Percentiles rank a stretch among this genome's conserved stretches.
phyloP scores from a whole-genome alignment of 2,888 invertebrate genomes.

The Charanyca ferruginea region DNA sequence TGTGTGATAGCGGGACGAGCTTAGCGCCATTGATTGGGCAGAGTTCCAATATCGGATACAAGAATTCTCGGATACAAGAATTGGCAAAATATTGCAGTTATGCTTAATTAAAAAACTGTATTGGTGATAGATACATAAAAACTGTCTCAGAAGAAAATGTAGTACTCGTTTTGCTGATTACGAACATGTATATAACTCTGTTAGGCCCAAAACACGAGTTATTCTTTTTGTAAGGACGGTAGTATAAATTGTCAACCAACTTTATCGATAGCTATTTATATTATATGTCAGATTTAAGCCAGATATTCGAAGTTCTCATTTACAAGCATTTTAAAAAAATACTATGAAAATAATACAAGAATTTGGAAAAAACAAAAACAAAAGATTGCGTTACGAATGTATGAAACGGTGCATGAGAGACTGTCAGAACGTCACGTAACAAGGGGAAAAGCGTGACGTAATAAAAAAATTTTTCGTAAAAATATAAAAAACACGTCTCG shows the following conservation, averaged over 20 bases:
- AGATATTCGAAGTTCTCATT: too few species aligned
- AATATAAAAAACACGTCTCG: constrained; percentile 22
- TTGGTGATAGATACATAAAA: too few species aligned
- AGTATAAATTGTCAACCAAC: constrained; percentile 1
- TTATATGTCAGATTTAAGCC: constrained; percentile 2
- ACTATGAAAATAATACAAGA: neutral
- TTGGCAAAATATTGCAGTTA: too few species aligned
- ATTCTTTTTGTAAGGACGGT: too few species aligned
- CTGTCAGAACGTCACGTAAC: constrained; percentile 9
- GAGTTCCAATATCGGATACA: constrained; percentile 36
- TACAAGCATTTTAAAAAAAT: too few species aligned
- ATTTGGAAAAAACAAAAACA: constrained; percentile 4
- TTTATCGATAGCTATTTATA: constrained; percentile 10
- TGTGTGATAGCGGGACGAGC: constrained; percentile 13
- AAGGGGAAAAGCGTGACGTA: constrained; percentile 1
- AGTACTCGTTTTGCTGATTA: too few species aligned
- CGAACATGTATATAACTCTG: too few species aligned
- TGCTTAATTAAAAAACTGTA: too few species aligned
- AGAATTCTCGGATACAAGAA: too few species aligned
- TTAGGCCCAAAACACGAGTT: too few species aligned
- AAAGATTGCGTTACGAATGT: neutral
- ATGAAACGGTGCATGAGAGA: constrained; percentile 5
- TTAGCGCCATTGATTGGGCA: constrained; percentile 45
- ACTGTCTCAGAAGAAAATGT: too few species aligned
- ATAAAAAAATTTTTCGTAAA: constrained; percentile 6